Percentiles rank a stretch among this genome's conserved stretches.
These are phyloP conservation scores for Fistularia commersonii DNA, from an alignment of 2,797 vertebrate genomes.

Conservation along the genomic window DNA sequence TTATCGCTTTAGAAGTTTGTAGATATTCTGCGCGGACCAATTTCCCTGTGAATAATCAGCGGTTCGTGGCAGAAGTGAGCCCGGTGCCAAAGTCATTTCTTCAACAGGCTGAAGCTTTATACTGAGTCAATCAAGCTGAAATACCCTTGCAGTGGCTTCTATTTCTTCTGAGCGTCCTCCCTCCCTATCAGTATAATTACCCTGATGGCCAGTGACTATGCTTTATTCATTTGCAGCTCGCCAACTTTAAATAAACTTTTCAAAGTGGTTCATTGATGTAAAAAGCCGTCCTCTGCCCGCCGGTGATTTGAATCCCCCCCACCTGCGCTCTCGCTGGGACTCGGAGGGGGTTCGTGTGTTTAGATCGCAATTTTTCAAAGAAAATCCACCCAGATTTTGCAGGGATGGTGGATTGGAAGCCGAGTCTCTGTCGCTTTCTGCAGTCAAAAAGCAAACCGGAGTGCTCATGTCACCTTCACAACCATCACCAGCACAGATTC, in stretches of 20 bases:
- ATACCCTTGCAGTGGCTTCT: conserved; percentile 52
- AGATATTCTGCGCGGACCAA: conserved; percentile 55
- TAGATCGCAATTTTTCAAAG: too few relatives aligned
- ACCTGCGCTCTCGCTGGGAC: too few relatives aligned
- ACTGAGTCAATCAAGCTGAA: conserved; percentile 62
- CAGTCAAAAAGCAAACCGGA: too few relatives aligned
- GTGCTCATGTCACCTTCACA: too few relatives aligned
- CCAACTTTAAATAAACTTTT: conserved; percentile 37
- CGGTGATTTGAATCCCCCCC: too few relatives aligned
- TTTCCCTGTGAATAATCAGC: conserved; percentile 58
- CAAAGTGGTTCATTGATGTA: conserved; percentile 24
- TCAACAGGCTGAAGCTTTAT: conserved; percentile 54
- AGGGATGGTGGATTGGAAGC: too few relatives aligned
- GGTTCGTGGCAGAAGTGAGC: conserved; percentile 55
- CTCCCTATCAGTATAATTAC: conserved; percentile 66
- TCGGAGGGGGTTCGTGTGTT: too few relatives aligned
- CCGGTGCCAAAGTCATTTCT: conserved; percentile 62
- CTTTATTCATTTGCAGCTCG: conserved; percentile 5
- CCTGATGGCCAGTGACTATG: conserved; percentile 7
- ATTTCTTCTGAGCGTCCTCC: conserved; percentile 12
- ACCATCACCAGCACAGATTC: too few relatives aligned
- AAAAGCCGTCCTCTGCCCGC: too few relatives aligned
- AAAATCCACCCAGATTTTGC: too few relatives aligned
- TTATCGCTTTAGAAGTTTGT: conserved; percentile 43
- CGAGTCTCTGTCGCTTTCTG: too few relatives aligned